Base-by-base conservation (phyloP, 2,888 invertebrate genomes). In the Pseudeuparius sepicola region DNA sequence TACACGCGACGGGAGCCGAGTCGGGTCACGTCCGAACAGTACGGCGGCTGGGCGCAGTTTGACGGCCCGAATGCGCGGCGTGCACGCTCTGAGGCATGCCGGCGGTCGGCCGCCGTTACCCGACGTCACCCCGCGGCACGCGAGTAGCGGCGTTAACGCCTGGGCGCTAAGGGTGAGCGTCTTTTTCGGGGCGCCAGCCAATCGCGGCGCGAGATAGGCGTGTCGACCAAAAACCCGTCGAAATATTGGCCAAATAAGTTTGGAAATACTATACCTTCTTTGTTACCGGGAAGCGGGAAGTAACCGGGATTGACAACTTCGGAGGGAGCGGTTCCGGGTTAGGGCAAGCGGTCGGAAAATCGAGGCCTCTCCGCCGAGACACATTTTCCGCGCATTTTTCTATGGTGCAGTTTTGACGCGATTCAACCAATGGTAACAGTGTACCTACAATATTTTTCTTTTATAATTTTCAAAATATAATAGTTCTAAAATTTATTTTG, bases 201-300 rank as follows among this genome's bases (percentile, higher is more conserved):
- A 59, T 59, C 36, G 46, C 37, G 31, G 43, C 23, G 26, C 28
- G 24, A 35, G 40, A 49, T 48, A 51, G 60, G 59, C 60, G 59
- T 54, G 55, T 49, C 56, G 43, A 52, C 53, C 51, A 49, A 55
- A 56, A 54, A 51, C 53, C 43, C 46, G 51, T 54, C 53, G 48
- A 54, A 59, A 59, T 58, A 59, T 57, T 59, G 56, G 56, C 53
- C 54, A 53, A 53, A 52, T 51, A 50, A 51, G 49, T 51, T 51
- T 50, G 48, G 50, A 50, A 48, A 48, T 46, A 45, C 45, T 46
- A 44, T 49, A 49, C 45, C 48, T 50, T 50, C 49, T 49, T 49
- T 46, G 42, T 46, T 47, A 47, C n/a, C n/a, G n/a, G n/a, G n/a
- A n/a, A n/a, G n/a, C n/a, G n/a, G 43, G 42, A 45, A 39, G 43